Evolutionary conservation across 2,888 invertebrate genomes (phyloP).

Genomic region (Chironomus tentans): DNA sequence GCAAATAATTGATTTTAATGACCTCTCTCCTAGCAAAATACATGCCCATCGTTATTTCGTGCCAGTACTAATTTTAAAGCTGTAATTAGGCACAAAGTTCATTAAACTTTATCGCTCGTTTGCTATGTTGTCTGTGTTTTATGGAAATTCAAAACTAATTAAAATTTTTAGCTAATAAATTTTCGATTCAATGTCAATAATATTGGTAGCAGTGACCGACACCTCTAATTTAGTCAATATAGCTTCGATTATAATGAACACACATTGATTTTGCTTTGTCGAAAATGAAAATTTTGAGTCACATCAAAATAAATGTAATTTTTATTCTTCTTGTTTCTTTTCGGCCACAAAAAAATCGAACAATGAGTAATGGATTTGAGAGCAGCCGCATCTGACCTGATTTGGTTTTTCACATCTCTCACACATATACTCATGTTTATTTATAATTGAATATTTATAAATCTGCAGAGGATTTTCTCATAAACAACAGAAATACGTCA

Average conservation of each 20-base stretch:
- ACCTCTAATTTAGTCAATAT: background rate
- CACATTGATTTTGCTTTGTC: background rate
- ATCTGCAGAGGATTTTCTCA: background rate
- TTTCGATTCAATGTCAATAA: background rate
- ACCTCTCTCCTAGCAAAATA: background rate
- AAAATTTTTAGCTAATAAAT: background rate
- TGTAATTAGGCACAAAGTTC: too few relatives aligned
- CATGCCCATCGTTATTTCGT: background rate
- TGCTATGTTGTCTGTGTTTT: too few relatives aligned
- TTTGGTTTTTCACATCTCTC: background rate
- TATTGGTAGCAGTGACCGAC: background rate
- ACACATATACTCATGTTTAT: background rate
- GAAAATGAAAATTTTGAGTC: background rate
- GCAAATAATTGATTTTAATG: background rate
- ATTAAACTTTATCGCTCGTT: too few relatives aligned
- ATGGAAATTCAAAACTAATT: too few relatives aligned
- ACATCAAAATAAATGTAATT: background rate
- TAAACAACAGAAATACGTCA: background rate
- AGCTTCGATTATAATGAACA: too few relatives aligned
- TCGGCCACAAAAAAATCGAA: background rate
- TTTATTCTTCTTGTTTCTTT: background rate
- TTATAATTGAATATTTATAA: background rate
- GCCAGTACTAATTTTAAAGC: too few relatives aligned
- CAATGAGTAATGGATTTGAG: background rate
- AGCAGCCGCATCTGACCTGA: background rate